Conservation (phyloP, 92 coral and sea anemone genomes). For the Phenganax marumi region DNA sequence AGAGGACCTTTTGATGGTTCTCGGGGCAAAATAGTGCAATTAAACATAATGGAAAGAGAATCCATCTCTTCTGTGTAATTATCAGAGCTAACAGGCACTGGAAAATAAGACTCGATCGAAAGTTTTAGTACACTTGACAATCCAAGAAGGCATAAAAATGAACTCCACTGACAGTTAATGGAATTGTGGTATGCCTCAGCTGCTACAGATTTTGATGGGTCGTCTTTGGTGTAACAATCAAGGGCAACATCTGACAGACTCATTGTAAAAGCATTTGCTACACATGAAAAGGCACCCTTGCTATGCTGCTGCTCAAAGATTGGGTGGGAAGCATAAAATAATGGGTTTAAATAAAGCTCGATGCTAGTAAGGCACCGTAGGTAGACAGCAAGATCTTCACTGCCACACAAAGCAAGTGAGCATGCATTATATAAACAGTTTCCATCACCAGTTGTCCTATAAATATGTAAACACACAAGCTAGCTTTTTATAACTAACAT, state of each 20-base stretch:
- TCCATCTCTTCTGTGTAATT: background rate
- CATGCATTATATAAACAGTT: constrained; percentile 44
- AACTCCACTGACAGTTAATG: constrained; percentile 4
- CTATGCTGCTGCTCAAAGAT: constrained; percentile 40
- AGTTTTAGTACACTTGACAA: background rate
- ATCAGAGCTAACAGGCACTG: background rate
- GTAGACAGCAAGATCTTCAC: constrained; percentile 30
- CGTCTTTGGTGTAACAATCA: background rate
- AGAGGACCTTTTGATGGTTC: too few relatives aligned
- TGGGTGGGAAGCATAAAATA: constrained; percentile 25
- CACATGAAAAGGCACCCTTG: constrained; percentile 33
- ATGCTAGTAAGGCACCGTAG: constrained; percentile 47
- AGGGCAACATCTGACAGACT: constrained; percentile 40
- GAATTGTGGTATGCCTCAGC: background rate
- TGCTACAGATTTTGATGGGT: background rate
- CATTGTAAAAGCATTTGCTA: constrained; percentile 48
- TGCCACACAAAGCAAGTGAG: constrained; percentile 38
- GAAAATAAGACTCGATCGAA: background rate
- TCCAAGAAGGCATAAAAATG: background rate
- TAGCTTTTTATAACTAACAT: too few relatives aligned
- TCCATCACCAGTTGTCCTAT: constrained; percentile 42
- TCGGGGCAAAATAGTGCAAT: too few relatives aligned
- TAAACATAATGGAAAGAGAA: background rate
- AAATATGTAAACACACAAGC: too few relatives aligned
- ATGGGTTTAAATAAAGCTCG: constrained; percentile 26